Percentiles rank a stretch among this genome's conserved stretches.
Evolutionary conservation across 2,797 vertebrate species (phyloP).

Genomic region (Somateria mollissima): DNA sequence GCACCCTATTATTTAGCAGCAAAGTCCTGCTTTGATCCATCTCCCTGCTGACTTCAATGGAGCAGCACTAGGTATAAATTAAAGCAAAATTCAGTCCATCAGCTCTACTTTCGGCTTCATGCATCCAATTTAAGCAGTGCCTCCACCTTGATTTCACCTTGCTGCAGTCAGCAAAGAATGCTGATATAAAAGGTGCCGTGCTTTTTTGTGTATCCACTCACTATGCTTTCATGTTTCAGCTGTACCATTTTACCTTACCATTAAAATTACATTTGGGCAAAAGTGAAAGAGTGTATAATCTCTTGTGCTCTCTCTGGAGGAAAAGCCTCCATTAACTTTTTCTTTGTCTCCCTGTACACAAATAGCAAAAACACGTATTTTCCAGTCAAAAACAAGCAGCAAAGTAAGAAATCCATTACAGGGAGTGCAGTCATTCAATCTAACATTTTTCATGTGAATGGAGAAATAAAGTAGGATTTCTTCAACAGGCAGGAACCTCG

Average conservation of each 20-base stretch:
- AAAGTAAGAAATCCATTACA: slow-evolving; percentile 27
- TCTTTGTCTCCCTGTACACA: neutral
- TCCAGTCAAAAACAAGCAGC: slow-evolving; percentile 26
- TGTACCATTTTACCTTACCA: slow-evolving; percentile 32
- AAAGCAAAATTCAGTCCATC: slow-evolving; percentile 62
- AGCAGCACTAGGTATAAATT: slow-evolving; percentile 52
- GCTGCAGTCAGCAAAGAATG: slow-evolving; percentile 49
- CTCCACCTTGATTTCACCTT: slow-evolving; percentile 69
- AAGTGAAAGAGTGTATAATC: neutral
- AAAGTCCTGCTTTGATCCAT: slow-evolving; percentile 62
- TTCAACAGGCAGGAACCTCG: neutral
- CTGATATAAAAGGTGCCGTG: neutral
- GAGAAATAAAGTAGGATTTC: slow-evolving; percentile 14
- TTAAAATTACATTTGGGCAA: slow-evolving; percentile 51
- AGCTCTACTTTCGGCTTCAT: slow-evolving; percentile 42
- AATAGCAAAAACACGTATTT: slow-evolving; percentile 33
- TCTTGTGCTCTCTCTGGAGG: slow-evolving; percentile 10
- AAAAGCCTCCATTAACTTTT: slow-evolving; percentile 33
- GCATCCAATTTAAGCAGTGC: slow-evolving; percentile 40
- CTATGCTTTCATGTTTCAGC: slow-evolving; percentile 31
- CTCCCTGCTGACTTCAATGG: slow-evolving; percentile 61
- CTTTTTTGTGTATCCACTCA: slow-evolving; percentile 17
- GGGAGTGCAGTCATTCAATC: neutral
- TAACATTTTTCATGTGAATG: neutral
- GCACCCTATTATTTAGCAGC: slow-evolving; percentile 59